phyloP scores from a whole-genome alignment of 2,797 vertebrate species.

The Chaetodon trifasciatus region DNA sequence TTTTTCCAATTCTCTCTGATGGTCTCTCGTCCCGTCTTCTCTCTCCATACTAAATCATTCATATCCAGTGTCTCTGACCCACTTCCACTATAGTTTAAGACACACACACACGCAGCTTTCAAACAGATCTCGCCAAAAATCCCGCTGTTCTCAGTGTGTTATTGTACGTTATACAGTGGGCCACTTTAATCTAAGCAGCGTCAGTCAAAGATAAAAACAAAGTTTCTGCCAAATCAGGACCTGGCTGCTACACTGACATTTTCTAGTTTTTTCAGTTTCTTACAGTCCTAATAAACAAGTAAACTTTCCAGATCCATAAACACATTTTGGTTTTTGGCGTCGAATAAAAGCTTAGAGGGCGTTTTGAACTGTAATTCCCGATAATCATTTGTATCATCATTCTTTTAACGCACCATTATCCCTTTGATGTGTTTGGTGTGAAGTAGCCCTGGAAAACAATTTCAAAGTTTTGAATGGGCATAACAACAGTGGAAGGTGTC shows the following conservation, averaged over 20 bases:
- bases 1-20: slow-evolving; percentile 58
- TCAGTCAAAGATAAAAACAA: slow-evolving; percentile 37
- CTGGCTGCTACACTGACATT: slow-evolving; percentile 27
- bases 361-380: slow-evolving; percentile 38
- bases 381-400: slow-evolving; percentile 53
- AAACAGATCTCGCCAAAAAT: slow-evolving; percentile 36
- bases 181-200: slow-evolving; percentile 50
- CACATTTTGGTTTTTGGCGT: slow-evolving; percentile 46
- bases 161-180: slow-evolving; percentile 29
- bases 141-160: slow-evolving; percentile 47
- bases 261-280: slow-evolving; percentile 12
- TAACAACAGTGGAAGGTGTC: slow-evolving; percentile 48
- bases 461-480: slow-evolving; percentile 43
- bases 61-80: slow-evolving; percentile 76
- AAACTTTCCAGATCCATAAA: slow-evolving; percentile 54
- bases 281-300: slow-evolving; percentile 22
- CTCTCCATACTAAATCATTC: slow-evolving; percentile 74
- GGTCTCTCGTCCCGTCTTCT: slow-evolving; percentile 64
- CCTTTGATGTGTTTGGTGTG: slow-evolving; percentile 53
- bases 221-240: slow-evolving; percentile 30
- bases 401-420: slow-evolving; percentile 38
- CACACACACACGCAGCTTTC: slow-evolving; percentile 45
- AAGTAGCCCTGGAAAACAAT: slow-evolving; percentile 42
- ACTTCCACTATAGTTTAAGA: slow-evolving; percentile 67
- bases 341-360: slow-evolving; percentile 34